Evolutionary conservation across 1,140 invertebrate species (phyloP).

Genomic region (Lordiphosa mommai): DNA sequence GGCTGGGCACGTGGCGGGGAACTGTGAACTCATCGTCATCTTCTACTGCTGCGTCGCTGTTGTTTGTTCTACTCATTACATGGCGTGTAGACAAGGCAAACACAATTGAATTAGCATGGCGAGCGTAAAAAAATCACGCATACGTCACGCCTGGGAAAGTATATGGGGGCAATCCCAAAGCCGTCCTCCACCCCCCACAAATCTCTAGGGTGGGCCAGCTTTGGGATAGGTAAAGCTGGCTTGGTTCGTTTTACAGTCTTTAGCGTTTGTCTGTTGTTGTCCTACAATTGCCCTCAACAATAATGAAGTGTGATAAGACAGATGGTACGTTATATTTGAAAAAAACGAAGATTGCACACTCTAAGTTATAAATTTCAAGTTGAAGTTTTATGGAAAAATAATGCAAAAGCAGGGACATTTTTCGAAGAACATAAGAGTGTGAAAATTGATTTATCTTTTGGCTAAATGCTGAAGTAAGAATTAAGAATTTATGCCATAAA

Average conservation of each 20-base stretch:
- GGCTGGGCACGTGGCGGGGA: constrained; percentile 50
- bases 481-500: no score
- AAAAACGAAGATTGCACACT: no score
- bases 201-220: background rate
- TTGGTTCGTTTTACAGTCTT: constrained; percentile 3
- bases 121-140: constrained; percentile 67
- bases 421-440: no score
- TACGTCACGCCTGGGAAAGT: constrained; percentile 48
- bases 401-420: no score
- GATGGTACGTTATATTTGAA: no score
- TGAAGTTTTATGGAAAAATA: no score
- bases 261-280: constrained; percentile 38
- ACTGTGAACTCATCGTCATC: constrained; percentile 40
- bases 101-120: constrained; percentile 76
- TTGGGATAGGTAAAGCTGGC: constrained; percentile 3
- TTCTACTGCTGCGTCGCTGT: constrained; percentile 22
- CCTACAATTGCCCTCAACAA: constrained; percentile 70
- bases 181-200: background rate
- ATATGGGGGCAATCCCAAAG: constrained; percentile 17
- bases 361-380: no score
- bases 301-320: constrained; percentile 23
- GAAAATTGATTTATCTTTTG: no score
- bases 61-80: constrained; percentile 75
- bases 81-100: constrained; percentile 74
- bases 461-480: no score